Evolutionary conservation across 2,113 vertebrate genomes (phyloP).

Genomic region (Podocnemis expansa): DNA sequence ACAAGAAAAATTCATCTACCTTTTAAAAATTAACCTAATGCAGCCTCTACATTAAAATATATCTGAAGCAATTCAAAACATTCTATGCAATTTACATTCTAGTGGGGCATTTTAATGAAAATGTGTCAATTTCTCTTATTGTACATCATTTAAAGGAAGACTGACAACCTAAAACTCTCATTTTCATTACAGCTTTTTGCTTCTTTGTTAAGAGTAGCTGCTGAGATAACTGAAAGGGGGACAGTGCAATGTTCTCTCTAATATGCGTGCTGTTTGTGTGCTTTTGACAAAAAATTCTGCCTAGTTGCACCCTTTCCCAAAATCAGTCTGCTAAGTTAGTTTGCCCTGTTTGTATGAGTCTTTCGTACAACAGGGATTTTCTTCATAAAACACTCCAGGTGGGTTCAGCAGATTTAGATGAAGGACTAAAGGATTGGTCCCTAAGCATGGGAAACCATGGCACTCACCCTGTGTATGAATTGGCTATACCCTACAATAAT

Average conservation of each 20-base stretch:
- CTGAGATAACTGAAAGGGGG: neutral
- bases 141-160: neutral
- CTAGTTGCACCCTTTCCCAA: neutral
- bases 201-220: neutral
- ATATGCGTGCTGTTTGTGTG: neutral
- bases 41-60: neutral
- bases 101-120: neutral
- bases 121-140: neutral
- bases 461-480: neutral
- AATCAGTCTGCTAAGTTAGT: neutral
- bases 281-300: neutral
- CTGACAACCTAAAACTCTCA: neutral
- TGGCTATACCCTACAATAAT: conserved; percentile 4
- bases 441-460: neutral
- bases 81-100: neutral
- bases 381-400: neutral
- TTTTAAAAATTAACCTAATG: neutral
- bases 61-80: neutral
- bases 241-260: neutral
- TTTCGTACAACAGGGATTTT: neutral
- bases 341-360: neutral
- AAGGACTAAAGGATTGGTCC: neutral
- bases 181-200: neutral
- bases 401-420: neutral
- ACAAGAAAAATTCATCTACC: neutral